phyloP scores from a whole-genome alignment of 2,113 vertebrate genomes.

The Oxygymnocypris stewartii region DNA sequence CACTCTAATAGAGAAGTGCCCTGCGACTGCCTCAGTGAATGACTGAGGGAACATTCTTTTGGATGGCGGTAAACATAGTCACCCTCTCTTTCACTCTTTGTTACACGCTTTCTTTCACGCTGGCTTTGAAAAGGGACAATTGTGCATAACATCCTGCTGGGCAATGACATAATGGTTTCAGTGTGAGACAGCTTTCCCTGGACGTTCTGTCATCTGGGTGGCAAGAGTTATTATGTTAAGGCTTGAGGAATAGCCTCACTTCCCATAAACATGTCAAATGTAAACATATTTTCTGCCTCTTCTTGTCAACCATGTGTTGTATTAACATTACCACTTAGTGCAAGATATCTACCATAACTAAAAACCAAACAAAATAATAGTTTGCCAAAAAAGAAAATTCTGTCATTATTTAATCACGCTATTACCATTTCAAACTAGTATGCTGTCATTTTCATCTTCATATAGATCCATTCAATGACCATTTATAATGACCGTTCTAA shows the following conservation, averaged over 20 bases:
- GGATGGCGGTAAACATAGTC: conserved; percentile 18
- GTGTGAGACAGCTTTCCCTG: conserved; percentile 36
- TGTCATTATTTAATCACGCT: background rate
- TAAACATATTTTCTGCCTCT: background rate
- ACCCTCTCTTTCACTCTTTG: conserved; percentile 32
- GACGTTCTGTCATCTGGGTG: conserved; percentile 29
- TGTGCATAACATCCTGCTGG: conserved; percentile 48
- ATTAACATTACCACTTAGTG: background rate
- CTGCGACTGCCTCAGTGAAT: conserved; percentile 11
- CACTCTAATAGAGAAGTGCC: background rate
- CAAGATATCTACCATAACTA: background rate
- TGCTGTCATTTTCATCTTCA: background rate
- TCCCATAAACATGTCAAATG: conserved; percentile 27
- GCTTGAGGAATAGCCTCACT: conserved; percentile 2
- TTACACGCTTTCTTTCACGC: conserved; percentile 29
- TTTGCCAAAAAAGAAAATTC: background rate
- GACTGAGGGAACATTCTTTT: conserved; percentile 42
- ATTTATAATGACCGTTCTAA: background rate
- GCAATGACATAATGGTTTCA: conserved; percentile 27
- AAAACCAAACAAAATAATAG: background rate
- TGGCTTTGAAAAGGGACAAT: conserved; percentile 38
- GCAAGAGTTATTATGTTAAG: conserved; percentile 18
- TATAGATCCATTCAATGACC: background rate
- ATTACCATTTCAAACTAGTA: background rate
- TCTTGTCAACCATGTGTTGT: background rate